Evolutionary conservation across 2,113 vertebrate genomes (phyloP).

Genomic region (Oceanodroma tethys): DNA sequence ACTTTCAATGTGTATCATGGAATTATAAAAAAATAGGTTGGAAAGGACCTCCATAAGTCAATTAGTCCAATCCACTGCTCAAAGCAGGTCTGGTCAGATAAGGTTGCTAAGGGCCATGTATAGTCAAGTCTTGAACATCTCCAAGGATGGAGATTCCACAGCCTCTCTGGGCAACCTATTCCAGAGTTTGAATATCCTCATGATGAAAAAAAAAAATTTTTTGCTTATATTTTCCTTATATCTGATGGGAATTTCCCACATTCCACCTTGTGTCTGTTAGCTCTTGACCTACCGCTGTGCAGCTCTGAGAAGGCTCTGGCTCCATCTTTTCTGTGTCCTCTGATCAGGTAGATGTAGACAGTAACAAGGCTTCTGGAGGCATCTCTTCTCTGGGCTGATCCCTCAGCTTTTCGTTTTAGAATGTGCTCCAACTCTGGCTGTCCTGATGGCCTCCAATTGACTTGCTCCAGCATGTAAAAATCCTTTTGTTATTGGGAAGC

Average conservation of each 20-base stretch:
- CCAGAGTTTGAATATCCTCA: background rate
- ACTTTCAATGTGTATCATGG: background rate
- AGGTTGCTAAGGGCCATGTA: background rate
- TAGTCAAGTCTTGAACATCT: background rate
- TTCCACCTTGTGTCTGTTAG: background rate
- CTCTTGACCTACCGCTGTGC: background rate
- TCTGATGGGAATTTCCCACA: background rate
- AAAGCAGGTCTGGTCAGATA: background rate
- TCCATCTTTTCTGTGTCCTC: background rate
- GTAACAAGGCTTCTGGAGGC: background rate
- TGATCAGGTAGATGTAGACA: background rate
- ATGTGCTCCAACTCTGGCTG: background rate
- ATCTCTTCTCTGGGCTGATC: background rate
- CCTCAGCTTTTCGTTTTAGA: background rate
- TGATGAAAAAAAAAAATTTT: background rate
- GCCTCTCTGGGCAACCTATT: background rate
- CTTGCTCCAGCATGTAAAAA: background rate
- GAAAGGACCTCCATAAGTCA: background rate
- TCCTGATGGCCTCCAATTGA: background rate
- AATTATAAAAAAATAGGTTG: background rate
- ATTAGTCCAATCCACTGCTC: background rate
- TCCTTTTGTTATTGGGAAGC: background rate
- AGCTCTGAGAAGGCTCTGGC: background rate
- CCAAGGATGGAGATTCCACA: background rate
- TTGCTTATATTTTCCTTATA: background rate